Base-by-base conservation (phyloP, 1,140 invertebrate species). In the Aphis craccivora region DNA sequence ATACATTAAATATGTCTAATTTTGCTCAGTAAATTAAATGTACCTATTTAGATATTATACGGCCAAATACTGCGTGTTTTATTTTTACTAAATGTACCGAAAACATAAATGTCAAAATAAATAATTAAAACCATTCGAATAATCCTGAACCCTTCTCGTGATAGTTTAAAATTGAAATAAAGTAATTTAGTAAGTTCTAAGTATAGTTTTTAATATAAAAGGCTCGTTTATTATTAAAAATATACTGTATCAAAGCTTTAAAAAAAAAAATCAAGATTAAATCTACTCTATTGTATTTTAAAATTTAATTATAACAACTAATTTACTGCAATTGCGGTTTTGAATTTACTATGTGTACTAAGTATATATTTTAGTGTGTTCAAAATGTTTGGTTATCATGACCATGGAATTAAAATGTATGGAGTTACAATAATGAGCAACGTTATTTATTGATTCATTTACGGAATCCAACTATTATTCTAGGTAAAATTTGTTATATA, bases 61-160 rank as follows among this genome's bases (percentile, higher is more conserved):
- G n/a, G 14, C 20, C 48, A 9, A 89, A 35, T 53, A 37, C 35
- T 37, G 23, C 23, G 51, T 23, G 51, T 89, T 89, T 89, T 53
- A 53, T 53, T 89, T 55, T 8, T 48, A 25, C n/a, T 40, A 89
- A 48, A 88, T 40, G 86, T 51, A 88, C 86, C 51, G 30, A 88
- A 89, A 89, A 89, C 51, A 89, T 89, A 55, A 89, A 89, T 89
- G 88, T 89, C 88, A 55, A 89, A 37, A 89, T 89, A 89, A 89
- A 89, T 76, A 76, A 76, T 89, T 89, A 53, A 55, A 89, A 9
- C 48, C 48, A 25, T 89, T 89, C 23, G 30, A 89, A 89, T 55
- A 53, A 55, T 22, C 51, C 88, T 20, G 25, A 87, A 87, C 84
- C 87, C 35, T 48, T 48, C 86, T 89, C 51, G 43, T 89, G 30